Evolutionary conservation across 2,797 vertebrate genomes (phyloP), one percentile per base, ranked within the genome.

Genomic region (Pristis pectinata): DNA sequence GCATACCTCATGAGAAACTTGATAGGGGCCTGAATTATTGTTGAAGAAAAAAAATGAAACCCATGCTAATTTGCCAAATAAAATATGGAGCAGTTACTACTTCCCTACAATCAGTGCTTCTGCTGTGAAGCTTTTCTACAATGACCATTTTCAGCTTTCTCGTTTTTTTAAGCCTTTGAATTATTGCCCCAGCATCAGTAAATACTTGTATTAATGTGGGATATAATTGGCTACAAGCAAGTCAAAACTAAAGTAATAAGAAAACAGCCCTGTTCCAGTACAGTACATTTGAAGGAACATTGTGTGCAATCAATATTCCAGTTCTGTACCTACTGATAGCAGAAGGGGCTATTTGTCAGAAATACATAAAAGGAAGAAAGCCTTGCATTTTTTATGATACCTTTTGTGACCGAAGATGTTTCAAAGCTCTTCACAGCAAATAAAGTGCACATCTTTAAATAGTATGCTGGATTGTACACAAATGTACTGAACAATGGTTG

Each of bases 91-190:
- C 82, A 53, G 11, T 41, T 56, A 13, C 59, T 59, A 53, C 2
- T 56, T 87, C 49, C n/a, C 15, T 17, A 77, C 41, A 6, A 79
- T 59, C 53, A 56, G 44, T 53, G 53, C 30, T 59, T 85, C 82
- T 56, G 24, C 11, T 56, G 27, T 34, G 37, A 87, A 49, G 24
- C 49, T 27, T 53, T 87, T 30, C 44, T 27, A 0, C 82, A 85
- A 22, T 56, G 24, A 85, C 44, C 44, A 85, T 53, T 19, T 49
- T 53, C 44, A 53, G 53, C 82, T 49, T 85, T 9, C 3, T 85
- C 44, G 85, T 85, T 87, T 27, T 87, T 87, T 49, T 83, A 87
- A 56, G 49, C 83, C 9, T 15, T 87, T 87, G 53, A 87, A 87
- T 87, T 59, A 49, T 59, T 59, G 24, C 30, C 24, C 7, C 24